Evolutionary conservation across 2,888 invertebrate species (phyloP).

Genomic region (Slavum lentiscoides): DNA sequence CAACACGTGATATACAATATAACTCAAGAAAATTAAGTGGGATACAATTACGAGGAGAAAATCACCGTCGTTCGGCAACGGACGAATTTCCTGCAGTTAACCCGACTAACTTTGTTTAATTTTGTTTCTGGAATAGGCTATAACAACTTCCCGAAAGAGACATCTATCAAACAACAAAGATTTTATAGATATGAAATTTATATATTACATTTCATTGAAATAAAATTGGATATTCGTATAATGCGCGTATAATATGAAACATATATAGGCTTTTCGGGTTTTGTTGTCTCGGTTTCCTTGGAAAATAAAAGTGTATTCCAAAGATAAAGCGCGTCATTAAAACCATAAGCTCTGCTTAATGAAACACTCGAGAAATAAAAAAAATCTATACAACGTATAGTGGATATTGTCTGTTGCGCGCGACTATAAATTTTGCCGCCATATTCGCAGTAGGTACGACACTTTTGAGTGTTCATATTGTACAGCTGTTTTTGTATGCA

Average conservation of each 20-base stretch:
- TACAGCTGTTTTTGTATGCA: slow-evolving; percentile 53
- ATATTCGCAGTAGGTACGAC: slow-evolving; percentile 45
- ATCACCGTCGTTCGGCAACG: too few relatives aligned
- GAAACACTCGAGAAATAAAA: slow-evolving; percentile 43
- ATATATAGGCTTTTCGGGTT: background rate
- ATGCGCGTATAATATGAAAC: background rate
- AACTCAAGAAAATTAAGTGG: too few relatives aligned
- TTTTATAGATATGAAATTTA: too few relatives aligned
- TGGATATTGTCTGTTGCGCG: slow-evolving; percentile 40
- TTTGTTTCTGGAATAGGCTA: too few relatives aligned
- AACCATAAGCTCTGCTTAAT: slow-evolving; percentile 43
- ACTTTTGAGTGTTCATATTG: slow-evolving; percentile 52
- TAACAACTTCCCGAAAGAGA: too few relatives aligned
- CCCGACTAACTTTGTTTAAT: too few relatives aligned
- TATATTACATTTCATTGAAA: background rate
- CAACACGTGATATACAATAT: too few relatives aligned
- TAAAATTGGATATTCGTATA: background rate
- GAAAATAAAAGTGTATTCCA: slow-evolving; percentile 15
- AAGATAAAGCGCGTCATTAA: slow-evolving; percentile 48
- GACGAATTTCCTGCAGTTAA: too few relatives aligned
- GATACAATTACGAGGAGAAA: too few relatives aligned
- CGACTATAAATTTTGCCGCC: slow-evolving; percentile 36
- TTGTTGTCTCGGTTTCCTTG: slow-evolving; percentile 8
- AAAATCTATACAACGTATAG: slow-evolving; percentile 31
- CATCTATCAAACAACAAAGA: too few relatives aligned